Evolutionary conservation across 1,140 invertebrate species (phyloP).

Genomic region (Prorops nasuta): DNA sequence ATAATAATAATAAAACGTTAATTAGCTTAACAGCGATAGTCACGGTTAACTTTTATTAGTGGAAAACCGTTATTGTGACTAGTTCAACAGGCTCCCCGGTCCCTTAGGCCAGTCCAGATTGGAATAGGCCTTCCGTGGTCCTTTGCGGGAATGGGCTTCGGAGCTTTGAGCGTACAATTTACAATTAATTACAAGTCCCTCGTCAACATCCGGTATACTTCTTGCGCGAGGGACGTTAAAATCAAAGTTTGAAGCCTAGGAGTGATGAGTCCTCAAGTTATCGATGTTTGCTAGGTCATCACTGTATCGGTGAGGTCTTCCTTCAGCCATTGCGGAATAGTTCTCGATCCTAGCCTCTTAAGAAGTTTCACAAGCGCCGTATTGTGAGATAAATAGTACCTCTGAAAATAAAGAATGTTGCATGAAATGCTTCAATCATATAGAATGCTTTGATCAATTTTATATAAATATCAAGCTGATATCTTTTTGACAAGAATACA

Average conservation of each 20-base stretch:
- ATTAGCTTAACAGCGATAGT: constrained; percentile 27
- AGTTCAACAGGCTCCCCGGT: constrained; percentile 23
- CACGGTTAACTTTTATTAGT: constrained; percentile 11
- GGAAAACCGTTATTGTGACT: constrained; percentile 28
- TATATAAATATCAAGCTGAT: no score
- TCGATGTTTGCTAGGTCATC: constrained; percentile 55
- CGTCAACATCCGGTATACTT: constrained; percentile 30
- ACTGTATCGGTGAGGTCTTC: constrained; percentile 76
- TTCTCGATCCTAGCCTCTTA: constrained; percentile 75
- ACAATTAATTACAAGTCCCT: constrained; percentile 46
- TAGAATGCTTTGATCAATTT: no score
- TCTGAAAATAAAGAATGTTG: constrained; percentile 50
- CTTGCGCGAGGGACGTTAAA: constrained; percentile 20
- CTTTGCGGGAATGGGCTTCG: constrained; percentile 6
- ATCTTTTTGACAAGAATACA: no score
- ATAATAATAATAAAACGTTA: constrained; percentile 27
- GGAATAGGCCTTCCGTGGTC: constrained; percentile 27
- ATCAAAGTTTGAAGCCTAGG: constrained; percentile 17
- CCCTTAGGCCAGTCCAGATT: constrained; percentile 21
- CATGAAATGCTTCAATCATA: no score
- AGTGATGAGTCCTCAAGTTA: constrained; percentile 35
- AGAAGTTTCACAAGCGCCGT: constrained; percentile 90
- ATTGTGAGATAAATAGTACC: constrained; percentile 90
- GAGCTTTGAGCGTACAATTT: constrained; percentile 28
- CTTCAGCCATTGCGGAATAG: constrained; percentile 90